Percentiles rank a stretch among this genome's conserved stretches.
Conservation (phyloP, 2,797 vertebrate species). For the Galago senegalensis region DNA sequence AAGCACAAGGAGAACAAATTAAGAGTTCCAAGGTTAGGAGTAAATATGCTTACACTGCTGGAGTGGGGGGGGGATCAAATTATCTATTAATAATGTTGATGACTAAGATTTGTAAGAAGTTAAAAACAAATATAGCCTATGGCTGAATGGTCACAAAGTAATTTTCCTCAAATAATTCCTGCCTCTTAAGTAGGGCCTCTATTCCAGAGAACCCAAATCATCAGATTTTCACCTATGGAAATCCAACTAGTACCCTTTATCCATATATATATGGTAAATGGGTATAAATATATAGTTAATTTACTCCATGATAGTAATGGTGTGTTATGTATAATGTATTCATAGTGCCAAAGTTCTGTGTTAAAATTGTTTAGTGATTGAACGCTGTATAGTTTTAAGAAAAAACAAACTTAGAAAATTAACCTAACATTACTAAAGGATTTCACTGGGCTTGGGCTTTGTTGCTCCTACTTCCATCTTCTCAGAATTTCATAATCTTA, state of each 20-base stretch:
- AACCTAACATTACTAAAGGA: background rate
- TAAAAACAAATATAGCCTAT: slow-evolving; percentile 35
- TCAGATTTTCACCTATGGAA: background rate
- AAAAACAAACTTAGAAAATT: slow-evolving; percentile 30
- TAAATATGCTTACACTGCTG: background rate
- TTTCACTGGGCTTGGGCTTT: slow-evolving; percentile 10
- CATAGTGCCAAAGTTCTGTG: slow-evolving; percentile 4
- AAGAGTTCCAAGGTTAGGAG: background rate
- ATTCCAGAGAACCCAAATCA: slow-evolving; percentile 13
- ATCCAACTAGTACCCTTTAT: background rate
- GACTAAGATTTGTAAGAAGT: slow-evolving; percentile 2
- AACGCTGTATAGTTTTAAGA: background rate
- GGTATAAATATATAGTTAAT: background rate
- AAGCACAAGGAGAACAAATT: background rate
- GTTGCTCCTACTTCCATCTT: background rate
- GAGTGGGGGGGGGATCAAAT: background rate
- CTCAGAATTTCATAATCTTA: slow-evolving; percentile 34
- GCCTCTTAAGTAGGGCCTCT: background rate
- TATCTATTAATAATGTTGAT: slow-evolving; percentile 33
- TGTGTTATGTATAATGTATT: slow-evolving; percentile 24
- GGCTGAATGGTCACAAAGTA: slow-evolving; percentile 26
- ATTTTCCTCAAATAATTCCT: slow-evolving; percentile 28
- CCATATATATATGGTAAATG: background rate
- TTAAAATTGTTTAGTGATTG: background rate
- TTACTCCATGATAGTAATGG: background rate